Evolutionary conservation across 2,888 invertebrate genomes (phyloP).

Genomic region (Enoplolaimus lenunculus): DNA sequence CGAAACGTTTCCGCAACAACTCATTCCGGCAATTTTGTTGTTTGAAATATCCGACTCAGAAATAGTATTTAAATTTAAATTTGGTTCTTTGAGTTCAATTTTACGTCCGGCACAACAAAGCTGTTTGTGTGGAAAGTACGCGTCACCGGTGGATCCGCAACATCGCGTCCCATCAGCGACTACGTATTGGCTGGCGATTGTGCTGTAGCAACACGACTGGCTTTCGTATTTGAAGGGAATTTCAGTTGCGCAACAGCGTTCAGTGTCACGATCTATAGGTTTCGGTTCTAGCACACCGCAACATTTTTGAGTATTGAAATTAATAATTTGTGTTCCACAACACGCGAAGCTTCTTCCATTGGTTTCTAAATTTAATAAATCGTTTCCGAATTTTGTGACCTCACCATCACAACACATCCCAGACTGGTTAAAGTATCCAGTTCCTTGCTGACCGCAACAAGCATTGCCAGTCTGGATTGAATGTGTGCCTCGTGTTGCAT

Average conservation of each 20-base stretch:
- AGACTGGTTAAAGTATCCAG: too few species aligned
- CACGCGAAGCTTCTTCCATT: too few species aligned
- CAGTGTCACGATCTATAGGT: neutral
- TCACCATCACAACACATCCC: neutral
- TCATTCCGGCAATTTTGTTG: too few species aligned
- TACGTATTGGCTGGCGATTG: neutral
- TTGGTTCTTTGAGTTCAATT: too few species aligned
- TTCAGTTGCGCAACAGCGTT: neutral
- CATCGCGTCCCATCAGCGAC: neutral
- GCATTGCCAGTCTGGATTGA: neutral
- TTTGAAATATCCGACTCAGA: too few species aligned
- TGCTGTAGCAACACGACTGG: neutral
- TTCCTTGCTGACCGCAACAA: neutral
- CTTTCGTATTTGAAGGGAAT: neutral
- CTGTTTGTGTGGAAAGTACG: neutral
- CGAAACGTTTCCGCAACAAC: neutral
- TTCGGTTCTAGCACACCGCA: too few species aligned
- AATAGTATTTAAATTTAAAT: too few species aligned
- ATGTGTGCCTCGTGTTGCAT: neutral
- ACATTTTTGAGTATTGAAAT: neutral
- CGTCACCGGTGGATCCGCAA: neutral
- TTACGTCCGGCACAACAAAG: too few species aligned
- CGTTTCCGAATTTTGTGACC: neutral
- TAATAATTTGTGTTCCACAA: neutral
- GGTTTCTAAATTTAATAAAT: too few species aligned